Base-by-base conservation (phyloP, 1,140 invertebrate species). In the Samia ricini region DNA sequence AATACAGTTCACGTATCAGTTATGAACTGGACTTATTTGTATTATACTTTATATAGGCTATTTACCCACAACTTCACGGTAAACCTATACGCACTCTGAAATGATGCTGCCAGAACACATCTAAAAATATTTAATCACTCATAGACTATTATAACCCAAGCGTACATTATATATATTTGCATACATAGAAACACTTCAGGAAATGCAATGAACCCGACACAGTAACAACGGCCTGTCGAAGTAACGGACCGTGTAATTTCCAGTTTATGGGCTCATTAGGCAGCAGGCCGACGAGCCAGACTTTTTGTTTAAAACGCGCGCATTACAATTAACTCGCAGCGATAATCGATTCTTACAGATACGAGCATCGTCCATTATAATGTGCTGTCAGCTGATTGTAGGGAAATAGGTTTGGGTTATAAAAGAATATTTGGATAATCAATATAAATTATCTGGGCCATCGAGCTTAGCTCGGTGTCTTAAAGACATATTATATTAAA, bases 291-390 rank as follows among this genome's bases (percentile, higher is more conserved):
- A 71, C 69, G 68, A 74, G 66, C 61, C 64, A 74, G 69, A 79
- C 69, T 79, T 85, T 87, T 83, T 81, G 74, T 81, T 79, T 68
- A 67, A 71, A 71, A n/a, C n/a, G n/a, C n/a, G n/a, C 71, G 68
- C 76, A 74, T 82, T 74, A 72, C 81, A 86, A 88, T 88, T 88
- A 88, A 80, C 76, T 77, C 82, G 81, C 84, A 84, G 85, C 73
- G 78, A 82, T 86, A 86, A 88, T 88, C 85, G 85, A 85, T 85
- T 72, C 80, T 85, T 86, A 69, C 60, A 70, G 65, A 67, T 56
- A 51, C 68, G 72, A 73, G 74, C 74, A 77, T 23, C 52, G 21
- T 10, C 19, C 21, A 7, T 22, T 20, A 21, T 51, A 21, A 22
- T 51, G 12, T 55, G 10, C 22, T 22, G 20, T 0, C 52, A 24